Percentiles rank a stretch among this genome's conserved stretches.
These are phyloP conservation scores for Volucella inflata DNA, from an alignment of 2,888 invertebrate species.

Conservation along the genomic window DNA sequence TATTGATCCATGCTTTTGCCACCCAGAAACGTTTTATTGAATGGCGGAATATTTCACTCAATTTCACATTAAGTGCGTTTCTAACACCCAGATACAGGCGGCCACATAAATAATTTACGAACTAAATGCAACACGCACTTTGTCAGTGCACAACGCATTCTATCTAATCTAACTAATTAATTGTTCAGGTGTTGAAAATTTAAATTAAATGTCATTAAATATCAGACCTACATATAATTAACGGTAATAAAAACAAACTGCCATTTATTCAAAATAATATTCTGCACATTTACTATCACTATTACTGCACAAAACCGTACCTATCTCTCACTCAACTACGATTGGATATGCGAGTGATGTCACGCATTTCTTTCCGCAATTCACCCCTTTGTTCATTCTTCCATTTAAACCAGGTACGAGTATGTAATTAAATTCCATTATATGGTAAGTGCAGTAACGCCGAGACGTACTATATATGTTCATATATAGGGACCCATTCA, in stretches of 20 bases:
- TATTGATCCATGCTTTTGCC: no score
- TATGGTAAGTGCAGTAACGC: slow-evolving; percentile 35
- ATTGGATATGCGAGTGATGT: not conserved
- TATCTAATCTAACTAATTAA: slow-evolving; percentile 52
- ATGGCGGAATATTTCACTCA: no score
- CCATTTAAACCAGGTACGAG: slow-evolving; percentile 10
- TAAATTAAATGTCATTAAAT: slow-evolving; percentile 62
- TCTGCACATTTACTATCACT: not conserved
- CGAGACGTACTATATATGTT: not conserved
- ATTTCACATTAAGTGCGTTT: no score
- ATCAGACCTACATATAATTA: slow-evolving; percentile 22
- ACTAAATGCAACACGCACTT: not conserved
- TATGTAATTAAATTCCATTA: slow-evolving; percentile 59
- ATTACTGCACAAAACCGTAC: slow-evolving; percentile 2
- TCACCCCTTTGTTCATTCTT: not conserved
- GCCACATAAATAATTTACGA: not conserved
- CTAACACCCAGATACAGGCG: not conserved
- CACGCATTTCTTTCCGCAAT: not conserved
- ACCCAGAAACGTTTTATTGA: no score
- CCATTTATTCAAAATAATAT: slow-evolving; percentile 1
- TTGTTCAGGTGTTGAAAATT: slow-evolving; percentile 66
- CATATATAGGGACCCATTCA: slow-evolving; percentile 6
- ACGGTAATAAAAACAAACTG: slow-evolving; percentile 37
- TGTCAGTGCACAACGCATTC: not conserved
- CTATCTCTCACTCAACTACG: slow-evolving; percentile 5